phyloP scores from a whole-genome alignment of 2,797 vertebrate species.

The Rhynchonycteris naso region DNA sequence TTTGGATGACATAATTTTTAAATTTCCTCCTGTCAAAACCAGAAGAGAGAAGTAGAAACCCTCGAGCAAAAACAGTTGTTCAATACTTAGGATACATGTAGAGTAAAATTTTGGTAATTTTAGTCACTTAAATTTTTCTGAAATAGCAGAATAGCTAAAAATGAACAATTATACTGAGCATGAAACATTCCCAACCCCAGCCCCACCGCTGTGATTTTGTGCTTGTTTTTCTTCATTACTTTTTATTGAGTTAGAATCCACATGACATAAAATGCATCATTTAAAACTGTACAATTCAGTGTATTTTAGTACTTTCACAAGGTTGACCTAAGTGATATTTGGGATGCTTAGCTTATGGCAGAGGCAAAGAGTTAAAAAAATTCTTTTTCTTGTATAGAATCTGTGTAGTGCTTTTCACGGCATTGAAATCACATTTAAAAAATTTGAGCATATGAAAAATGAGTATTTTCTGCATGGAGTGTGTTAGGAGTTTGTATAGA shows the following conservation, averaged over 20 bases:
- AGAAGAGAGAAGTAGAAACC: conserved; percentile 75
- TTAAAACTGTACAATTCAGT: background rate
- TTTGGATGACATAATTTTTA: conserved; percentile 72
- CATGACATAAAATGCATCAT: fast-evolving
- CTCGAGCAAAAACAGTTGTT: background rate
- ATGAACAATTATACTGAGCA: fast-evolving
- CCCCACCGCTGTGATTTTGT: fast-evolving
- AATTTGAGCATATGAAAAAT: background rate
- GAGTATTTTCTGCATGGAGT: background rate
- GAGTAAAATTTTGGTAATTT: background rate
- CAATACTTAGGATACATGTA: background rate
- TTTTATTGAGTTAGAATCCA: background rate
- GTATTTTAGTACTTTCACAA: fast-evolving
- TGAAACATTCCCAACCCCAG: fast-evolving
- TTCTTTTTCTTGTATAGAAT: background rate
- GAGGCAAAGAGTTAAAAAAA: background rate
- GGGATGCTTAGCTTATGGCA: background rate
- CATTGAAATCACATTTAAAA: background rate
- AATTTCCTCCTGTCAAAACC: conserved; percentile 70
- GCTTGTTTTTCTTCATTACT: background rate
- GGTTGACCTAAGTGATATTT: background rate
- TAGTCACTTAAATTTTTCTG: background rate
- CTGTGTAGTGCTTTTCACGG: background rate
- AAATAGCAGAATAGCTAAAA: background rate
- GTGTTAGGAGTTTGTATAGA: background rate